Conservation (phyloP, 2,888 invertebrate genomes). For the Microdon myrmicae region DNA sequence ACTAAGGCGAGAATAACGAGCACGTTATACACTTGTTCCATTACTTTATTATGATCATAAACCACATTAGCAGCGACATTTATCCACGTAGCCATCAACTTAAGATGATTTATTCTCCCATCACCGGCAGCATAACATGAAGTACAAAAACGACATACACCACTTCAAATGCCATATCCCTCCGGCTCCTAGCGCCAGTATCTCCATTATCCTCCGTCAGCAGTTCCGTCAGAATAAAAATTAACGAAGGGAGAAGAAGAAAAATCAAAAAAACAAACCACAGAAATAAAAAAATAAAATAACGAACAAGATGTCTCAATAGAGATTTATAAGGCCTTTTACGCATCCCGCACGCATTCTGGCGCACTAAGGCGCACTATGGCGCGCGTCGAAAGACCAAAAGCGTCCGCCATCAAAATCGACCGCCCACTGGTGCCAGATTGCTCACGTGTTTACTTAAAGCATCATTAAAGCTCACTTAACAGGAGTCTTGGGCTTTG, state of each 20-base stretch:
- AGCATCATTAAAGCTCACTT: constrained; percentile 38
- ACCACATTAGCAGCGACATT: constrained; percentile 20
- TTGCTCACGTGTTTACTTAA: constrained; percentile 32
- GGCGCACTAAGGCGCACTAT: not conserved
- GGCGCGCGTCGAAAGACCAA: constrained; percentile 21
- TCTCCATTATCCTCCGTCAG: constrained; percentile 34
- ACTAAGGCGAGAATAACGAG: no score
- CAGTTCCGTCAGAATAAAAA: constrained; percentile 40
- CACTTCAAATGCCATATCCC: no score
- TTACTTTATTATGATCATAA: constrained; percentile 13
- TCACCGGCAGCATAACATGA: no score
- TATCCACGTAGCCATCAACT: constrained; percentile 3
- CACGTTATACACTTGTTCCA: no score
- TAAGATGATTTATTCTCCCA: constrained; percentile 15
- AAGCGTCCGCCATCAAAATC: constrained; percentile 33
- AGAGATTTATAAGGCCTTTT: constrained; percentile 30
- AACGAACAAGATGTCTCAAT: constrained; percentile 18
- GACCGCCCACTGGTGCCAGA: constrained; percentile 41
- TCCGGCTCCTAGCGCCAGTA: constrained; percentile 20
- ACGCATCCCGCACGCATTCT: not conserved
- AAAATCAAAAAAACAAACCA: constrained; percentile 5
- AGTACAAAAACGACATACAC: constrained; percentile 4
- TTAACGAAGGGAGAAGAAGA: constrained; percentile 24
- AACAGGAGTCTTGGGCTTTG: constrained; percentile 35
- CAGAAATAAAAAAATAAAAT: constrained; percentile 13